phyloP scores from a whole-genome alignment of 2,797 vertebrate genomes.

The Acipenser transmontanus region DNA sequence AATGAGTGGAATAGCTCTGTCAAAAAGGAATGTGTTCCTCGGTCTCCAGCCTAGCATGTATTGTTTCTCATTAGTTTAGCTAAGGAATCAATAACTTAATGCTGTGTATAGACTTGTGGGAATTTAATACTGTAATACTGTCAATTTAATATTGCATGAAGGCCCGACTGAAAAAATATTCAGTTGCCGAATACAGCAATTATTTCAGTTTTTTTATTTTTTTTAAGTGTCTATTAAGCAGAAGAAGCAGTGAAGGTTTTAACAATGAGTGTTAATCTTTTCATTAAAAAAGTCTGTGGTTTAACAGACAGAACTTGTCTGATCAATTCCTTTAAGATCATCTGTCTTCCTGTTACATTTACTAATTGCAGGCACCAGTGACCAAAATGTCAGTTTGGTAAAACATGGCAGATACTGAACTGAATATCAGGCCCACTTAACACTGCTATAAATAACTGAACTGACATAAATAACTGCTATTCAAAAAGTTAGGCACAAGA shows the following conservation, averaged over 20 bases:
- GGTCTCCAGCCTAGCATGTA: too few species aligned
- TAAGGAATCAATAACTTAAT: too few species aligned
- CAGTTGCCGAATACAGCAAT: conserved; percentile 9
- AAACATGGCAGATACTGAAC: conserved; percentile 43
- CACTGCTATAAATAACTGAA: conserved; percentile 56
- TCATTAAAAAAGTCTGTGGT: conserved; percentile 26
- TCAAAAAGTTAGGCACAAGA: conserved; percentile 26
- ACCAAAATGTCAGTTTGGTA: conserved; percentile 40
- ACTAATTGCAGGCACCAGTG: conserved; percentile 40
- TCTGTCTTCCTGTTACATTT: conserved; percentile 40
- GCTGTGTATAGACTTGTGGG: not conserved
- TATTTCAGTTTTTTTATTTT: conserved; percentile 14
- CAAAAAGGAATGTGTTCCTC: too few species aligned
- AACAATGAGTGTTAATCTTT: not conserved
- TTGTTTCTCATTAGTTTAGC: too few species aligned
- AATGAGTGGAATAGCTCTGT: too few species aligned
- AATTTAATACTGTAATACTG: not conserved
- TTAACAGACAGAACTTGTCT: conserved; percentile 27
- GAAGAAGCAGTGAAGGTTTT: not conserved
- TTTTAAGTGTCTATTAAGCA: not conserved
- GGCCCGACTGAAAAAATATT: not conserved
- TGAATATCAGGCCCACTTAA: conserved; percentile 38
- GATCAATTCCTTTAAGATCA: conserved; percentile 38
- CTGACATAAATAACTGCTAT: conserved; percentile 34
- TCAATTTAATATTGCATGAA: conserved; percentile 1